Evolutionary conservation across 2,113 vertebrate species (phyloP), one percentile per base, ranked within the genome.

Genomic region (Halcyon malimbica): DNA sequence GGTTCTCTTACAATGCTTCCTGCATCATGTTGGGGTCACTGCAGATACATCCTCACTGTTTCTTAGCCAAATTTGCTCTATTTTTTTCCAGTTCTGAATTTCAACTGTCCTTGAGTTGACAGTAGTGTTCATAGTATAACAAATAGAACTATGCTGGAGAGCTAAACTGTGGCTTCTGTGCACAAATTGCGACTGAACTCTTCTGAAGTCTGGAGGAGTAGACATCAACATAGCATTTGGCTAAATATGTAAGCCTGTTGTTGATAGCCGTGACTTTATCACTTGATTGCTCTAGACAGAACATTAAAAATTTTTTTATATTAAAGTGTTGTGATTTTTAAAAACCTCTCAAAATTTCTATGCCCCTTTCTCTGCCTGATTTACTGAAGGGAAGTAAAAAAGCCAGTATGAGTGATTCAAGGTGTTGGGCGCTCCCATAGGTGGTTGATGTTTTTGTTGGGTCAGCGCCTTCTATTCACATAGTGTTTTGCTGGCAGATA

Each of bases 141-240:
- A 63, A 6, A 24, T 1, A 0, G 0, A 33, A 0, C 42, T 51
- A 2, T 37, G 70, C 80, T 5, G 1, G 17, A 14, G 56, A 63
- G 56, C 64, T 83, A 7, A 26, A 19, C 79, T 59, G 28, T 31
- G 63, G 3, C 41, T 37, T 5, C 39, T 3, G 1, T 35, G 41
- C 62, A 3, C 39, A 39, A 3, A 13, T 44, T n/a, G 2, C 69
- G 46, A 42, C 68, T 64, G 37, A 31, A 1, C 5, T 67, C 1
- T 35, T 59, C 4, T 2, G 0, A 7, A 7, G 5, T 2, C 16
- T 19, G 44, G 23, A 57, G 41, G 35, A 1, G 4, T 33, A 7
- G 54, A 16, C 57, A 60, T 18, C 23, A 10, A 5, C 16, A 0
- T 15, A 51, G 51, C 5, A 1, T n/a, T 21, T 31, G 39, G 26